Conservation (phyloP, 2,113 vertebrate species). For the Callopanchax toddi region DNA sequence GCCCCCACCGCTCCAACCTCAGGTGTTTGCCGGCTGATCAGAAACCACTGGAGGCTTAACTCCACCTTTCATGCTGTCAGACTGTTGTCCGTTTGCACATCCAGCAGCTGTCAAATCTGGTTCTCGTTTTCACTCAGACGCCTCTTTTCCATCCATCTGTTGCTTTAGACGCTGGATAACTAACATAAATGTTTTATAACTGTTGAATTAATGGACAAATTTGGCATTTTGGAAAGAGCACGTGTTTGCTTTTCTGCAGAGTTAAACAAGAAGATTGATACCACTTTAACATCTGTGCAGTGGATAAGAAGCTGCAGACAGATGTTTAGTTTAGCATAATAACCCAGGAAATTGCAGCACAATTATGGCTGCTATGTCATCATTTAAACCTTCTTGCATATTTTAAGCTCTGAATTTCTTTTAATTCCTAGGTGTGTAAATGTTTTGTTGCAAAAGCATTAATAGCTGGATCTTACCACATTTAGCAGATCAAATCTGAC, state of each 20-base stretch:
- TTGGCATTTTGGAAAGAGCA: not conserved
- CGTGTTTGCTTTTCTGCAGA: not conserved
- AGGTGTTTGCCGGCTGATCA: slow-evolving; percentile 88
- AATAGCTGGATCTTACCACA: no score
- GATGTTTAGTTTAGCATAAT: not conserved
- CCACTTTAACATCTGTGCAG: not conserved
- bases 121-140: slow-evolving; percentile 12
- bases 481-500: no score
- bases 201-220: not conserved
- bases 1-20: slow-evolving; percentile 91
- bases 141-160: slow-evolving; percentile 18
- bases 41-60: slow-evolving; percentile 18
- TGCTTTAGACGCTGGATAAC: slow-evolving; percentile 5
- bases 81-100: slow-evolving; percentile 26
- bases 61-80: slow-evolving; percentile 11
- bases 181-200: not conserved
- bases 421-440: no score
- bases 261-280: not conserved
- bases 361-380: no score
- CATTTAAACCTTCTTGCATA: no score
- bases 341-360: no score
- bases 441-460: no score
- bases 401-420: not conserved
- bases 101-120: slow-evolving; percentile 1
- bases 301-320: not conserved